Evolutionary conservation across 30 jellyfish, hydroid and myxozoan species (phyloP), one percentile per base, ranked within the genome.

Genomic region (Aurelia coerulea): DNA sequence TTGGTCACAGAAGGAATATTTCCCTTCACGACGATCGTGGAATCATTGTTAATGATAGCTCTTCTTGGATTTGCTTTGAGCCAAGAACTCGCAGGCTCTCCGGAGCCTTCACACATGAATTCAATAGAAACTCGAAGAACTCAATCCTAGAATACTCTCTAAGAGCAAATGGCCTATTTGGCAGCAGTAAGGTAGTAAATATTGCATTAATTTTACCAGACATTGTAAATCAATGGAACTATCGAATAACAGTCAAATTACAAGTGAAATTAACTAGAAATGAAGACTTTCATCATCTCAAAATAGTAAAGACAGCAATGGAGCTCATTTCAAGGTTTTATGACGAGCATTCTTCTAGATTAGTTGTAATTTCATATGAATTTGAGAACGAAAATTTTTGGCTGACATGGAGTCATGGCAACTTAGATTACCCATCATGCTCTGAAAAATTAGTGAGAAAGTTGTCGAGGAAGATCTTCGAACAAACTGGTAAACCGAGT

Each of bases 381-480:
- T 5, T 80, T 11, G 69, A 33, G 49, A 33, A 49, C 19, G 50
- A 80, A 73, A 50, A 58, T 1, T 33, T 80, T 42, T 16, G 15
- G 53, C 50, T 80, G 14, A 53, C 19, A 34, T 80, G 90, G 90
- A 67, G 83, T n/a, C 68, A 80, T 53, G 41, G 39, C 50, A 67
- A 69, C 35, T 12, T 80, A 32, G 82, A 42, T 15, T 80, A 37
- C 37, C 74, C 74, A 16, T 17, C 74, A 29, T 80, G 90, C 53
- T 66, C 90, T 23, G 51, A 1, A n/a, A 46, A 7, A 46, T 9
- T 46, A 46, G 15, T 46, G 56, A 46, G 56, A 46, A 46, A 46
- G 8, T 46, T 46, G 14, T 46, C 56, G 13, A 46, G 15, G 56
- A 46, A 46, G 56, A 68, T 66, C 29, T 19, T 34, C 1, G 39